Evolutionary conservation across 2,113 vertebrate genomes (phyloP).

Genomic region (Oxyura jamaicensis): DNA sequence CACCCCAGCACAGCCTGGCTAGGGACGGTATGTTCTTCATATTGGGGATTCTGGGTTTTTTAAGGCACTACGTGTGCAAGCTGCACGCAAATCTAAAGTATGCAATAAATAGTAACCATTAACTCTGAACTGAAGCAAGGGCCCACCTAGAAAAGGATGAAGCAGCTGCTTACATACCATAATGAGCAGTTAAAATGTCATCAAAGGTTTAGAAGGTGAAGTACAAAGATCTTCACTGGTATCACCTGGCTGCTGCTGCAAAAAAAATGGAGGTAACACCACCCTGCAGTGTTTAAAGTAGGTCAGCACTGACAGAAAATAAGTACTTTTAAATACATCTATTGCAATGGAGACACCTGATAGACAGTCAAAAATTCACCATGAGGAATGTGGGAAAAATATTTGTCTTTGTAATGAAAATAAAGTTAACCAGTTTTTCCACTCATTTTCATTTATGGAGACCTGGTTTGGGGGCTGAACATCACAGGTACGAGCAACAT

Average conservation of each 20-base stretch:
- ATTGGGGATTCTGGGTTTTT: neutral
- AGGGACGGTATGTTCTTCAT: neutral
- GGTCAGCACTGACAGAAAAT: neutral
- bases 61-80: neutral
- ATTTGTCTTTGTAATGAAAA: neutral
- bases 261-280: neutral
- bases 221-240: slow-evolving; percentile 35
- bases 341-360: neutral
- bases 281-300: neutral
- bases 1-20: neutral
- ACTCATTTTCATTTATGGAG: neutral
- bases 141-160: slow-evolving; percentile 3
- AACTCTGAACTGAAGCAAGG: slow-evolving; percentile 17
- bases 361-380: neutral
- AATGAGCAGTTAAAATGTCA: slow-evolving; percentile 42
- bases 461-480: neutral
- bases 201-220: slow-evolving; percentile 25
- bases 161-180: slow-evolving; percentile 3
- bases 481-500: rapidly evolving
- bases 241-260: neutral
- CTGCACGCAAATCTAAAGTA: neutral
- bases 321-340: neutral
- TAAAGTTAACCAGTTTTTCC: neutral
- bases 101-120: slow-evolving; percentile 74
- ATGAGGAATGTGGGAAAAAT: neutral